Base-by-base conservation (phyloP, 1,140 invertebrate species). In the Triops longicaudatus region DNA sequence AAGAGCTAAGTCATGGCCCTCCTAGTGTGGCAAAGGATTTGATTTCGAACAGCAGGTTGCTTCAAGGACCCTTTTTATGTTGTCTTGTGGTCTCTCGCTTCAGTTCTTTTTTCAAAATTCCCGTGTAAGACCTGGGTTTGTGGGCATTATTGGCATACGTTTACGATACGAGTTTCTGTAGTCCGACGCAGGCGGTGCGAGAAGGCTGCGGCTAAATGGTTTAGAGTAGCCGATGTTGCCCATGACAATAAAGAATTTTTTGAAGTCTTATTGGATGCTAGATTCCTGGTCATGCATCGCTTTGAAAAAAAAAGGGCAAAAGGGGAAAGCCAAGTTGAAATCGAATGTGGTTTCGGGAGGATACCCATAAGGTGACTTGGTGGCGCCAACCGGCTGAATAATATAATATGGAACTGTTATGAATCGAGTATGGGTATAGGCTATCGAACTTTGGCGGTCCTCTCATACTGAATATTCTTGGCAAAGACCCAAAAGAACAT, bases 41-140 rank as follows among this genome's bases (percentile, higher is more conserved):
- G 50, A 63, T 63, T 63, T 17, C 31, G 50, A 63, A 63, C 50
- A 63, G 50, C 50, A 63, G 50, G 50, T 63, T 63, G 50, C 50
- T 63, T 63, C 50, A 63, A 63, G 50, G 50, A 63, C 50, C 50
- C 50, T 63, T 63, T 63, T 22, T 63, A 14, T 63, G 14, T 63
- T 63, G 14, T 63, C 50, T 63, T 5, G 17, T 63, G 22, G 14
- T n/a, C 17, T 63, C 14, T n/a, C 17, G 10, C 22, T 63, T 14
- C 14, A n/a, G n/a, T 63, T 63, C 22, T n/a, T 63, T 63, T 6
- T 22, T 63, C 50, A n/a, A n/a, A 22, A n/a, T 63, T 63, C 17
- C 17, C 22, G 22, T 22, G 14, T 6, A 63, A 63, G 50, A n/a
- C 6, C 5, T 63, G n/a, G 50, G 22, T 37, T 37, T 7, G 31